Evolutionary conservation across 2,113 vertebrate genomes (phyloP).

Genomic region (Bos javanicus): DNA sequence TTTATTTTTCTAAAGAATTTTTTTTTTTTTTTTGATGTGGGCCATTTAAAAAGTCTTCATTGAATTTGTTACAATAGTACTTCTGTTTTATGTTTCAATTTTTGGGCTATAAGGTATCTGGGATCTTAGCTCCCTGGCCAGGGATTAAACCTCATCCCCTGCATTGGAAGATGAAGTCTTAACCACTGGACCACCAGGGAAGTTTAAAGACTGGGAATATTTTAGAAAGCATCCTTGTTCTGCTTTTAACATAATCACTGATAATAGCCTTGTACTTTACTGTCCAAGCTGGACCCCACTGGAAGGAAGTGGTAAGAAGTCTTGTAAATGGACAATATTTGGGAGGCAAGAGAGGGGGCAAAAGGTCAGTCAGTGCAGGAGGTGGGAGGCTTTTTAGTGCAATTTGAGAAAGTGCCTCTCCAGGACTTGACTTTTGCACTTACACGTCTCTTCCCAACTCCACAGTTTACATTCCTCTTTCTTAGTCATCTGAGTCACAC

Average conservation of each 20-base stretch:
- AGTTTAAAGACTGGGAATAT: neutral
- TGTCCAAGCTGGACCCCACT: no score
- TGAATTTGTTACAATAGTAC: neutral
- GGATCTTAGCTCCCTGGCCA: neutral
- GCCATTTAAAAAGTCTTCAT: neutral
- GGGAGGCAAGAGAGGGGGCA: neutral
- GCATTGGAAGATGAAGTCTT: neutral
- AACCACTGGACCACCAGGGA: neutral
- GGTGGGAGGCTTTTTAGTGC: fast-evolving
- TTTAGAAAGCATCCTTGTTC: neutral
- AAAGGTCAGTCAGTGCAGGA: neutral
- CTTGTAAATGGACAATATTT: neutral
- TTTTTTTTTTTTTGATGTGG: neutral
- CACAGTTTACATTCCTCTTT: neutral
- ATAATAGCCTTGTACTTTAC: neutral
- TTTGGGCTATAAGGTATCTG: neutral
- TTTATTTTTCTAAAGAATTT: neutral
- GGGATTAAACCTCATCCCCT: neutral
- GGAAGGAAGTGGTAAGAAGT: neutral
- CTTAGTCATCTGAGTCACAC: neutral
- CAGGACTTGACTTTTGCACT: neutral
- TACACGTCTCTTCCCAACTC: neutral
- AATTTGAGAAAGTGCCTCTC: neutral
- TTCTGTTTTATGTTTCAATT: neutral
- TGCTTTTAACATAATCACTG: neutral